Conservation (phyloP, 2,888 invertebrate species). For the Thecophora atra region DNA sequence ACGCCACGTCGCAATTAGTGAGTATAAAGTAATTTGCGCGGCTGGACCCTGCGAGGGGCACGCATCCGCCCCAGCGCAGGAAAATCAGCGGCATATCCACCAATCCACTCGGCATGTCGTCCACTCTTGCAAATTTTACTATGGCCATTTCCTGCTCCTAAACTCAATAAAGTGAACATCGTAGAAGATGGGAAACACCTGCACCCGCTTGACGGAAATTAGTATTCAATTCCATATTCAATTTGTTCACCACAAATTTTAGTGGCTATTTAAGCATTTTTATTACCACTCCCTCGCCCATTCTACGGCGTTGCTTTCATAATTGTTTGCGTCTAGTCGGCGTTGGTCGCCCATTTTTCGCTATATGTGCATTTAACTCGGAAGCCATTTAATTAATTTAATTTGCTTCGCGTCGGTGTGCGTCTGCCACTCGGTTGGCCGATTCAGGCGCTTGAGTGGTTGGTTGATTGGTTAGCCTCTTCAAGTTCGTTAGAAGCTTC, state of each 20-base stretch:
- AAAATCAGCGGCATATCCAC: background rate
- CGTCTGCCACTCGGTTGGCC: background rate
- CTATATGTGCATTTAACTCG: conserved; percentile 57
- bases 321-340: background rate
- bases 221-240: background rate
- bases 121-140: too few species aligned
- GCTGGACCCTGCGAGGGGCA: conserved; percentile 46
- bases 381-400: conserved; percentile 62
- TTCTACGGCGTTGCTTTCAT: background rate
- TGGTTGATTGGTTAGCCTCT: background rate
- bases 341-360: conserved; percentile 25
- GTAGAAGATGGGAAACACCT: background rate
- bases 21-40: conserved; percentile 63
- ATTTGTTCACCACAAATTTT: background rate
- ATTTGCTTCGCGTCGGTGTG: conserved; percentile 47
- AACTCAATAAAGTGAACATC: too few species aligned
- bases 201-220: background rate
- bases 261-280: conserved; percentile 24
- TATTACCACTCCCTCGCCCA: background rate
- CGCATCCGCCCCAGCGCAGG: background rate
- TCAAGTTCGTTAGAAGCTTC: background rate
- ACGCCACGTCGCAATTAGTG: conserved; percentile 64
- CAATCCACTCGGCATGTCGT: background rate
- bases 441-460: background rate
- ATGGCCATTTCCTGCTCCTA: too few species aligned